phyloP scores from a whole-genome alignment of 1,140 invertebrate genomes.

The Diorhabda elongata region DNA sequence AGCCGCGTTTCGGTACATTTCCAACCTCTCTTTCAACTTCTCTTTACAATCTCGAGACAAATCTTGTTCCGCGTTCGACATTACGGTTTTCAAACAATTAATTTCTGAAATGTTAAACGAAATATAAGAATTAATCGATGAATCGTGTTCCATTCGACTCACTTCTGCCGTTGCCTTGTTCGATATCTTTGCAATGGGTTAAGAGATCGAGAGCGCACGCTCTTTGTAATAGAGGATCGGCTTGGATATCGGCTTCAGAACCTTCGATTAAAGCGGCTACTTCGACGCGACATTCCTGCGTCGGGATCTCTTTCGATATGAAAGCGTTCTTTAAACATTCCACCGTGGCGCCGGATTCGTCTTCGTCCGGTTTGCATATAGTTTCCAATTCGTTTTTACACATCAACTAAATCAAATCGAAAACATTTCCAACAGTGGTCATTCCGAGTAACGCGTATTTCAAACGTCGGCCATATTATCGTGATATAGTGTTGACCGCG shows the following conservation, averaged over 20 bases:
- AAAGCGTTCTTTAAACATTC: conserved; percentile 87
- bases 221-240: conserved; percentile 73
- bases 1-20: conserved; percentile 86
- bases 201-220: conserved; percentile 75
- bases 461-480: too few relatives aligned
- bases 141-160: conserved; percentile 43
- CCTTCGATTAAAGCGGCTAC: conserved; percentile 78
- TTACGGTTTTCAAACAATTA: conserved; percentile 70
- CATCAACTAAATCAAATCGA: conserved; percentile 52
- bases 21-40: conserved; percentile 73
- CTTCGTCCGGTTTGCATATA: conserved; percentile 55
- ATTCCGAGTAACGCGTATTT: too few relatives aligned
- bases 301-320: conserved; percentile 65
- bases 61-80: conserved; percentile 62
- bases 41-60: conserved; percentile 72
- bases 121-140: conserved; percentile 14
- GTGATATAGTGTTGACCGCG: too few relatives aligned
- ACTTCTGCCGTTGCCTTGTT: conserved; percentile 83
- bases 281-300: conserved; percentile 70
- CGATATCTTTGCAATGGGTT: conserved; percentile 78
- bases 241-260: conserved; percentile 75
- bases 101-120: conserved; percentile 62
- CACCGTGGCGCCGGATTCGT: conserved; percentile 60
- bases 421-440: too few relatives aligned
- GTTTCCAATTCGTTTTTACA: conserved; percentile 68